Evolutionary conservation across 2,113 vertebrate species (phyloP).

Genomic region (Gopherus flavomarginatus): DNA sequence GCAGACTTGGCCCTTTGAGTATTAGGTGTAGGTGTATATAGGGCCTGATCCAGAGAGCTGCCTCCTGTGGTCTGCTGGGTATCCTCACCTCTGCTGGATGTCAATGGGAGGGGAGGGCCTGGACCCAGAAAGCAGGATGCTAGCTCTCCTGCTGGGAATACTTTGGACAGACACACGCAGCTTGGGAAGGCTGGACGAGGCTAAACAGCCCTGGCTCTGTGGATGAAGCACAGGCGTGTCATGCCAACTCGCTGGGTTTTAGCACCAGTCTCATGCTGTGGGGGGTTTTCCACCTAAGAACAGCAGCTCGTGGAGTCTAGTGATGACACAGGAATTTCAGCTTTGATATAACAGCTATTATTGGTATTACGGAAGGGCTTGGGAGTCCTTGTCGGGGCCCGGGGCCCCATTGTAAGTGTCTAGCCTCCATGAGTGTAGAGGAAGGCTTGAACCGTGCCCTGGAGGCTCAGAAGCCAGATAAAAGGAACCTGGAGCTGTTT

Average conservation of each 20-base stretch:
- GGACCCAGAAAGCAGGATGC: too few species aligned
- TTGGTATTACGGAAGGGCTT: too few species aligned
- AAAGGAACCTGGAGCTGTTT: neutral
- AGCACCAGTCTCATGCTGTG: neutral
- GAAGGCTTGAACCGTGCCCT: neutral
- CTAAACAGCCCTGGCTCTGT: neutral
- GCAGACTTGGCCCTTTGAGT: neutral
- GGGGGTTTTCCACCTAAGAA: too few species aligned
- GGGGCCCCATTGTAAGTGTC: neutral
- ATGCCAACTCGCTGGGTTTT: neutral
- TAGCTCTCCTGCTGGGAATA: too few species aligned
- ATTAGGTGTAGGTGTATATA: neutral
- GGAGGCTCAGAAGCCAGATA: neutral
- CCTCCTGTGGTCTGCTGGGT: too few species aligned
- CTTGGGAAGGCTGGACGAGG: neutral
- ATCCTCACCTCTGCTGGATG: neutral
- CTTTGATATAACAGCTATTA: too few species aligned
- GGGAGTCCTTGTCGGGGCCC: too few species aligned
- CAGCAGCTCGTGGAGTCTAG: too few species aligned
- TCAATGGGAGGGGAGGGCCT: neutral
- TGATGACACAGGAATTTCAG: too few species aligned
- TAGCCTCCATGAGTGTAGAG: rapidly evolving
- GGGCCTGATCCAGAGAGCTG: too few species aligned
- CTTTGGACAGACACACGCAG: too few species aligned
- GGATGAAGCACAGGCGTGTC: too few species aligned